Conservation (phyloP, 2,797 vertebrate genomes). For the Scarus forsteni region DNA sequence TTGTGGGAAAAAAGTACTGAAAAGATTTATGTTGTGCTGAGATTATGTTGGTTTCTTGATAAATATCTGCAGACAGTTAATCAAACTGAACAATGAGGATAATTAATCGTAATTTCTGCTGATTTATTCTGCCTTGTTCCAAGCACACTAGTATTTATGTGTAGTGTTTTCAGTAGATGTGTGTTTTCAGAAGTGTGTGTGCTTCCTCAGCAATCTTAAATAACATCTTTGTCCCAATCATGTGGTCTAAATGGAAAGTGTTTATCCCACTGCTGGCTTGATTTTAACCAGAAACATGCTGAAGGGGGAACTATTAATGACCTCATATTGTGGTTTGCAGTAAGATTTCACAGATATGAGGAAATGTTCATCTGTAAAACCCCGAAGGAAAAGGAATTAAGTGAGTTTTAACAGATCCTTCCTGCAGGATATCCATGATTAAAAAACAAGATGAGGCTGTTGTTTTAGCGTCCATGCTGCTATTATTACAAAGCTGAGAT, state of each 20-base stretch:
- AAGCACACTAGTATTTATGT: conserved; percentile 8
- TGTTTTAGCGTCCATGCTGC: conserved; percentile 11
- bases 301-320: conserved; percentile 72
- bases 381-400: conserved; percentile 33
- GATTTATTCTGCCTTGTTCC: conserved; percentile 13
- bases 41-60: conserved; percentile 1
- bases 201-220: conserved; percentile 25
- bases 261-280: conserved; percentile 49
- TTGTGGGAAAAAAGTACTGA: conserved; percentile 1
- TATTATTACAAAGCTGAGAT: background rate
- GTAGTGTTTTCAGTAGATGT: background rate
- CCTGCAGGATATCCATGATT: conserved; percentile 19
- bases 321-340: conserved; percentile 66
- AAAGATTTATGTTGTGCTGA: background rate
- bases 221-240: conserved; percentile 49
- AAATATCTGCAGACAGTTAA: conserved; percentile 22
- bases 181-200: background rate
- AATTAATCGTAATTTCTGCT: conserved; percentile 6
- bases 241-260: conserved; percentile 60
- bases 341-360: conserved; percentile 50
- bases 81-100: background rate
- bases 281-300: conserved; percentile 55
- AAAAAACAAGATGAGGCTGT: conserved; percentile 3
- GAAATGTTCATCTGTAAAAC: conserved; percentile 45
- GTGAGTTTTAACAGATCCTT: conserved; percentile 41